Base-by-base conservation (phyloP, 2,113 vertebrate species). In the Arizona elegans region DNA sequence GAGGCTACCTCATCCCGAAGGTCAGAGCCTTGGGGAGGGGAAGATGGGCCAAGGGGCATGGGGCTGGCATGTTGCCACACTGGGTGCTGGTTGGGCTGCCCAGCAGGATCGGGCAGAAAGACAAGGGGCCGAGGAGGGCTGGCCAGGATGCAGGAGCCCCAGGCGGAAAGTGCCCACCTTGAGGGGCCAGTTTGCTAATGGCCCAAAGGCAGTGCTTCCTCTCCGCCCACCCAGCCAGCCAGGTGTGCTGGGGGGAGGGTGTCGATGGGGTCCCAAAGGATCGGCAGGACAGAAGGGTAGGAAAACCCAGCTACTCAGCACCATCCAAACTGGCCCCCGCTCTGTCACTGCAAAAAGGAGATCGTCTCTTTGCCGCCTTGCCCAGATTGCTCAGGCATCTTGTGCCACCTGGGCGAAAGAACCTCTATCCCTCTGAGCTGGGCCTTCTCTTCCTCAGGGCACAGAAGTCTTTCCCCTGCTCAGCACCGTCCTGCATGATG, bases 1-100 rank as follows among this genome's bases (percentile, higher is more conserved):
- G 92, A 8, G 95, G 94, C n/a, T 97, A 96, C 90, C 17, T 92
- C 62, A 95, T 97, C 56, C 96, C 96, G 5, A 94, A 97, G 97
- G 96, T 97, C 17, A 38, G 15, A 19, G n/a, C 5, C 8, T 9
- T 9, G 33, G 70, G 29, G 58, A 59, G 33, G 70, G 8, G n/a
- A 33, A 8, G 33, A 1, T 2, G 17, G 70, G 70, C 17, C 70
- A 38, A 81, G 70, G 15, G n/a, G n/a, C 6, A 19, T 8, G 70
- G n/a, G 70, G 58, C 56, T 0, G 56, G 56, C 56, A 59, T 59
- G 21, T 59, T 0, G 2, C 26, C 26, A 11, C 62, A 3, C 26
- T 11, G 62, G 10, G 3, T 2, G 1, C 29, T 70, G 62, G 26
- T 12, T 5, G 26, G 62, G 65, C 65, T 70, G 65, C 29, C 33